Evolutionary conservation across 2,888 invertebrate species (phyloP).

Genomic region (Chalcosyrphus nemorum): DNA sequence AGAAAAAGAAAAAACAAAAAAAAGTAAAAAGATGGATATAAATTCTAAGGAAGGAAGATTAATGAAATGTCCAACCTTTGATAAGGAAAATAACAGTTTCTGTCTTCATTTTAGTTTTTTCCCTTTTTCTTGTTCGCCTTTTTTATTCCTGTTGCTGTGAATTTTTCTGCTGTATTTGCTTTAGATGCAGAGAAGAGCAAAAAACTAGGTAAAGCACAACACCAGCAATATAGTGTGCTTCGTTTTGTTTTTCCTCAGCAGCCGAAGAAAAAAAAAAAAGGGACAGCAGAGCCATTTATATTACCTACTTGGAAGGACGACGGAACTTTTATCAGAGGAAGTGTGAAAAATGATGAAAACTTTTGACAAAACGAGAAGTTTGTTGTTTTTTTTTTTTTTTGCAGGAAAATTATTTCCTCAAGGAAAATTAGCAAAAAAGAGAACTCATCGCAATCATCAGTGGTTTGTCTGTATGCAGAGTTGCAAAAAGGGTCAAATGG

Average conservation of each 20-base stretch:
- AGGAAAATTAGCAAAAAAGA: constrained; percentile 33
- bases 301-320: constrained; percentile 61
- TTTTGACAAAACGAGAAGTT: constrained; percentile 70
- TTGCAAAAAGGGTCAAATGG: not conserved
- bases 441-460: constrained; percentile 8
- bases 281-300: constrained; percentile 70
- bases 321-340: constrained; percentile 70
- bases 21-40: constrained; percentile 66
- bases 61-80: constrained; percentile 72
- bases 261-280: constrained; percentile 7
- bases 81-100: constrained; percentile 70
- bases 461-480: not conserved
- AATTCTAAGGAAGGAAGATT: constrained; percentile 66
- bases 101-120: constrained; percentile 62
- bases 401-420: constrained; percentile 5
- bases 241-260: constrained; percentile 23
- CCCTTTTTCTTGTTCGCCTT: not conserved
- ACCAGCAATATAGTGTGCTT: constrained; percentile 21
- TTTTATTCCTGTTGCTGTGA: constrained; percentile 57
- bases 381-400: not conserved
- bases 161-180: constrained; percentile 34
- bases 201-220: constrained; percentile 23
- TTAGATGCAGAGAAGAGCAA: constrained; percentile 5
- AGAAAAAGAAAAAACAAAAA: no score
- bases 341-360: constrained; percentile 73